A percentile compares a stretch with the other conserved stretches of the same genome.
Evolutionary conservation across 2,113 vertebrate species (phyloP).

Genomic region (Syngnathus floridae): DNA sequence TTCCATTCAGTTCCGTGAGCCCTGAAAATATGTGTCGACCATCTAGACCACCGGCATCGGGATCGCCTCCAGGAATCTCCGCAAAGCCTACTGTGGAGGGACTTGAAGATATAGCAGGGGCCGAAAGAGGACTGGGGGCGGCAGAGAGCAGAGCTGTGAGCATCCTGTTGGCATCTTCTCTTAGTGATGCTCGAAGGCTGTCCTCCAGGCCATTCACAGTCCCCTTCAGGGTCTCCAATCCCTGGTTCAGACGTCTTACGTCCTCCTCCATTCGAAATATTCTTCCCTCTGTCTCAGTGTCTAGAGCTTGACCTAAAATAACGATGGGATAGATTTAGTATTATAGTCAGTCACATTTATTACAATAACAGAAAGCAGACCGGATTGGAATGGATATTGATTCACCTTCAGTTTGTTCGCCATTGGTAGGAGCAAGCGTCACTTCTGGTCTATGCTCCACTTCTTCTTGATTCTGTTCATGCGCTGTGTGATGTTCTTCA

Average conservation of each 20-base stretch:
- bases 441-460: conserved; percentile 56
- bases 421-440: conserved; percentile 52
- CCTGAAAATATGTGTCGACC: conserved; percentile 66
- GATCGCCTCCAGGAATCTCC: conserved; percentile 77
- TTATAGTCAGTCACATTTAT: not conserved
- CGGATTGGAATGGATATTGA: not conserved
- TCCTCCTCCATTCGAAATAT: conserved; percentile 85
- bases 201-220: conserved; percentile 79
- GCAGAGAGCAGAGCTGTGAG: conserved; percentile 77
- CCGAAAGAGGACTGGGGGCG: conserved; percentile 53
- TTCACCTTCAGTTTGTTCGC: conserved; percentile 59
- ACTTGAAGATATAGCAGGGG: conserved; percentile 48
- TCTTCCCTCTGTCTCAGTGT: conserved; percentile 74
- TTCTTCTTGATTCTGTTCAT: conserved; percentile 23
- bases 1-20: conserved; percentile 75
- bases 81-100: conserved; percentile 77
- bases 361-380: not conserved
- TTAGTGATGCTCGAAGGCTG: conserved; percentile 76
- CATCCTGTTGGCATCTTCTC: conserved; percentile 84
- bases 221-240: conserved; percentile 78
- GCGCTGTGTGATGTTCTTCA: conserved; percentile 51
- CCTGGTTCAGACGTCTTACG: conserved; percentile 78
- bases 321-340: conserved; percentile 13
- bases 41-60: conserved; percentile 68
- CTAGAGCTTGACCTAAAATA: conserved; percentile 70